These are phyloP conservation scores for Leptarthrus brevirostris DNA, from an alignment of 2,888 invertebrate genomes.

Conservation along the genomic window DNA sequence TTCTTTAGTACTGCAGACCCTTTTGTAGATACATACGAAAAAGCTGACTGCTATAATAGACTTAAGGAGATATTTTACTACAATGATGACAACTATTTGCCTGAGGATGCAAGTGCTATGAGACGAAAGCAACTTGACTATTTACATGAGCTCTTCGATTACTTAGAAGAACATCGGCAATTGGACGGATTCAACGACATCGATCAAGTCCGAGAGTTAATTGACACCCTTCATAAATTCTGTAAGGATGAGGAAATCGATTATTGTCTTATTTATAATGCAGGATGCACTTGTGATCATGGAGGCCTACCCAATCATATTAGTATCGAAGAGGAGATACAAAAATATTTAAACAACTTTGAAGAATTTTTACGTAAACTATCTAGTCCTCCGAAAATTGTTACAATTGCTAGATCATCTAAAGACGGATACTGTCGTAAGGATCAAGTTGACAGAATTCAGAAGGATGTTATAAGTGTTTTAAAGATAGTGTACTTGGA, in stretches of 20 bases:
- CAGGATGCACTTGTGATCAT: constrained; percentile 89
- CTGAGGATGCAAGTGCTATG: constrained; percentile 68
- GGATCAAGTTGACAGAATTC: constrained; percentile 84
- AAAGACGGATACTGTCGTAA: constrained; percentile 90
- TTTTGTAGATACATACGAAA: constrained; percentile 77
- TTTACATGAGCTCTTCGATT: constrained; percentile 75
- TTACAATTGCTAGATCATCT: constrained; percentile 85
- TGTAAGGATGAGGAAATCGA: constrained; percentile 76
- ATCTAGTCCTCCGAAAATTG: constrained; percentile 72
- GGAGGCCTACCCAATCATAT: constrained; percentile 86
- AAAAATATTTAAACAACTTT: constrained; percentile 71
- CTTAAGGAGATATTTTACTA: constrained; percentile 77
- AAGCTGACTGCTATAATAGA: constrained; percentile 76
- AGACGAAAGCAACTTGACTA: constrained; percentile 76
- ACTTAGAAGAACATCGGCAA: constrained; percentile 73
- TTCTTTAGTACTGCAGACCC: constrained; percentile 93
- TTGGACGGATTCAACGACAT: constrained; percentile 67
- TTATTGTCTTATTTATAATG: constrained; percentile 84
- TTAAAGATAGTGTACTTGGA: constrained; percentile 67
- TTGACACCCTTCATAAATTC: constrained; percentile 68
- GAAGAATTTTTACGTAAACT: constrained; percentile 72
- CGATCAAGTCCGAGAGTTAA: constrained; percentile 67
- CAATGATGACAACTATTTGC: constrained; percentile 60
- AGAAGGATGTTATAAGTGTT: constrained; percentile 74
- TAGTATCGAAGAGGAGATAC: constrained; percentile 76